Evolutionary conservation across 1,140 invertebrate genomes (phyloP).

Genomic region (Eubasilissa regina): DNA sequence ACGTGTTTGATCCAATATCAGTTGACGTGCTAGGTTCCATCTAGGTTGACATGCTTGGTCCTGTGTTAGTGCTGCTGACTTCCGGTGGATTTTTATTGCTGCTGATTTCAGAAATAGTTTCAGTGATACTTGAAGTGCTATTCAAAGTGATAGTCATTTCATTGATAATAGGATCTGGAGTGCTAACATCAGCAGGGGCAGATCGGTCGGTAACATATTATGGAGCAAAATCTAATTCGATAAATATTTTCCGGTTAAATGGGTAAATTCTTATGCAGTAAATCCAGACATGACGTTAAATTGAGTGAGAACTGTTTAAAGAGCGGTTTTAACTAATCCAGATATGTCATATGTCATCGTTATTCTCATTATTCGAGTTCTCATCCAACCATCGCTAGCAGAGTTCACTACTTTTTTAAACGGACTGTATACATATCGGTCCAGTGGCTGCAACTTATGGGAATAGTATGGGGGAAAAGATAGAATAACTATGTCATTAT

Average conservation of each 20-base stretch:
- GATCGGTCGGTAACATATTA: conserved; percentile 3
- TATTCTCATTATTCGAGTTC: conserved; percentile 67
- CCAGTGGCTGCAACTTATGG: conserved; percentile 67
- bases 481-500: conserved; percentile 64
- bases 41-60: too few species aligned
- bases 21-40: too few species aligned
- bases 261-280: too few species aligned
- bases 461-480: conserved; percentile 62
- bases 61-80: too few species aligned
- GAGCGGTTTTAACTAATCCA: conserved; percentile 63
- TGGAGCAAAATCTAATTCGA: conserved; percentile 62
- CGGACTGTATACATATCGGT: conserved; percentile 64
- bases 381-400: conserved; percentile 67
- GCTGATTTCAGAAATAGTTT: too few species aligned
- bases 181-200: too few species aligned
- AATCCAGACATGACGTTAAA: conserved; percentile 70
- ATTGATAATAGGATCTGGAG: too few species aligned
- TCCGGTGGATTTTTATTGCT: too few species aligned
- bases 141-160: too few species aligned
- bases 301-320: conserved; percentile 63
- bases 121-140: too few species aligned
- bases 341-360: conserved; percentile 71
- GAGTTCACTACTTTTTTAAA: conserved; percentile 65
- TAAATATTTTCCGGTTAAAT: conserved; percentile 64
- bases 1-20: too few species aligned